Base-by-base conservation (phyloP, 1,140 invertebrate genomes). In the Saccostrea cuccullata region DNA sequence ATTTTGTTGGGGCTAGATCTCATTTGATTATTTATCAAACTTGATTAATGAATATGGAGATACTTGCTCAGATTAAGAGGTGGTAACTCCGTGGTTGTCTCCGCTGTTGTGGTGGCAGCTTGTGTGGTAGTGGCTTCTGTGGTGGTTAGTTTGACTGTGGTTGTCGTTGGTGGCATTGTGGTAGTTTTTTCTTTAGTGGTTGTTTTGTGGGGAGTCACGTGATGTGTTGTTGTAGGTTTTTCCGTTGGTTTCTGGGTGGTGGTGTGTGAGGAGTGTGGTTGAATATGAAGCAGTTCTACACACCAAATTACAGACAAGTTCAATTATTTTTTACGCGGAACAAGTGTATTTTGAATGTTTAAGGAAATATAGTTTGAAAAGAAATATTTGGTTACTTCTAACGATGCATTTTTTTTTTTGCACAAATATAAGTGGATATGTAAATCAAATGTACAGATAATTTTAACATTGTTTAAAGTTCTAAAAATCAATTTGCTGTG, bases 41-140 rank as follows among this genome's bases (percentile, higher is more conserved):
- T 47, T 47, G 47, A 47, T 47, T 47, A 30, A 82, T 36, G 15
- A 15, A 15, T 15, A 36, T 26, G 73, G 5, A 26, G 26, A 56
- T 84, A 84, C 47, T 84, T 84, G 55, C 82, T 55, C 12, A 84
- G 20, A 84, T 84, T 84, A 15, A 84, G 82, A 55, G 82, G 82
- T n/a, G 55, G 40, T 23, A 84, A 55, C 20, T 17, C 47, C 15
- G 36, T 84, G 23, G 40, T 55, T 55, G 77, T 11, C 30, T 6
- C 13, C 5, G n/a, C 26, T 70, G 64, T 82, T 26, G 77, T 82
- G 12, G 20, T 56, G 82, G 82, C 55, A 2, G 82, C 70, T 30
- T 55, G 47, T 47, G 82, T 84, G 11, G 17, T 56, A 20, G 58
- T 64, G 58, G 17, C n/a, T n/a, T 20, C 6, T 55, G 47, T 47